These are phyloP conservation scores for Martes martes DNA, from an alignment of 2,113 vertebrate genomes.

Conservation along the genomic window DNA sequence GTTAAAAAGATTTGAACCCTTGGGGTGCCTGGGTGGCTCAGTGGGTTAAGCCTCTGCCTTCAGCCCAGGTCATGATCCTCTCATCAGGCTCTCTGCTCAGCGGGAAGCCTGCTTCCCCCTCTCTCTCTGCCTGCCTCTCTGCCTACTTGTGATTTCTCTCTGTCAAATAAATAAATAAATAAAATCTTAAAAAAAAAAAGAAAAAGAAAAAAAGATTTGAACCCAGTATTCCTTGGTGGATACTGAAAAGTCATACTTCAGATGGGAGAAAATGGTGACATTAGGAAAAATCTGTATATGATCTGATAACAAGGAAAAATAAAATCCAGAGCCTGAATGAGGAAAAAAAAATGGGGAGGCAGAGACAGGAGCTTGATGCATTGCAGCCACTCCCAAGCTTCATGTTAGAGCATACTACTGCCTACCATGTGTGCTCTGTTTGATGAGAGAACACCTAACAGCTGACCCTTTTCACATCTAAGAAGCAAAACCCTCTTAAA, in stretches of 20 bases:
- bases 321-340: background rate
- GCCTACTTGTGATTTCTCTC: too few relatives aligned
- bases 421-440: background rate
- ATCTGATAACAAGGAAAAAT: background rate
- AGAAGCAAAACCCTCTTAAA: background rate
- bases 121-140: too few relatives aligned
- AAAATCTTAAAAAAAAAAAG: too few relatives aligned
- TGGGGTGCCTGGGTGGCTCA: too few relatives aligned
- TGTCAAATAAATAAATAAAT: too few relatives aligned
- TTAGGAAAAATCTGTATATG: background rate
- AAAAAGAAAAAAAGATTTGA: background rate
- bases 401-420: background rate
- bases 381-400: background rate
- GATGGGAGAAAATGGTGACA: background rate
- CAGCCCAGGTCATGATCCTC: too few relatives aligned
- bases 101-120: too few relatives aligned
- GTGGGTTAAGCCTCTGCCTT: too few relatives aligned
- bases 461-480: background rate
- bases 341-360: accelerated
- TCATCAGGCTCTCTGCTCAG: too few relatives aligned
- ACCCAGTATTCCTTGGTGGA: background rate
- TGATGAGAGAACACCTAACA: background rate
- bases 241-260: background rate
- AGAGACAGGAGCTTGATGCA: background rate
- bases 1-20: background rate